Base-by-base conservation (phyloP, 2,113 vertebrate genomes). In the pig (Sus scrofa) region DNA sequence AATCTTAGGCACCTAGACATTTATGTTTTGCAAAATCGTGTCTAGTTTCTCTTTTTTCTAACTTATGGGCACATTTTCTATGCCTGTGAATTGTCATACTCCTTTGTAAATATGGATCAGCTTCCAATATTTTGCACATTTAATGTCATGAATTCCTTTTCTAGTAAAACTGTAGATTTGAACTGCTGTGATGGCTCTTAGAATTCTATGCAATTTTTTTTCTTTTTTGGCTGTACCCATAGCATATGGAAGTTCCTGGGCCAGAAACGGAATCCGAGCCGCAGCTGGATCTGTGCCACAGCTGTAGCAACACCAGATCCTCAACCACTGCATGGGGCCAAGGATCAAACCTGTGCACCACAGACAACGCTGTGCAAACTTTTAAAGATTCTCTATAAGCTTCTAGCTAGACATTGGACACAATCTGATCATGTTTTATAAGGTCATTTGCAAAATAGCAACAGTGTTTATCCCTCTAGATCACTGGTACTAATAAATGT, bases 111-210 rank as follows among this genome's bases (percentile, higher is more conserved):
- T 71, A 39, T 44, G 27, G 60, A 62, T 71, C 32, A 37, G 24
- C 39, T 50, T 71, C 44, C 44, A 85, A 50, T 26, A 89, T 86
- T 78, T 70, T 88, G 52, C 2, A 1, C 19, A 79, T 91, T 92
- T 32, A 68, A 73, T 7, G 77, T 74, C 56, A 67, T 52, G 39
- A 95, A 89, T 89, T 71, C 27, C 18, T 91, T 95, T 85, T 56
- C 70, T 70, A 91, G 77, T 63, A 94, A 85, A 94, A 58, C 27
- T 68, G 37, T 12, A 71, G 15, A 34, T 78, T 86, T 93, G 60
- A 93, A 75, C 50, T 65, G 30, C 20, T 92, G 34, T 52, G 32
- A 18, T 75, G 9, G 70, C n/a, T 93, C 65, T 60, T 85, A 39
- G 34, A 95, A 95, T 82, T 94, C 63, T 86, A 5, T 62, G 79